Conservation (phyloP, 2,888 invertebrate species). For the Lobophora halterata region DNA sequence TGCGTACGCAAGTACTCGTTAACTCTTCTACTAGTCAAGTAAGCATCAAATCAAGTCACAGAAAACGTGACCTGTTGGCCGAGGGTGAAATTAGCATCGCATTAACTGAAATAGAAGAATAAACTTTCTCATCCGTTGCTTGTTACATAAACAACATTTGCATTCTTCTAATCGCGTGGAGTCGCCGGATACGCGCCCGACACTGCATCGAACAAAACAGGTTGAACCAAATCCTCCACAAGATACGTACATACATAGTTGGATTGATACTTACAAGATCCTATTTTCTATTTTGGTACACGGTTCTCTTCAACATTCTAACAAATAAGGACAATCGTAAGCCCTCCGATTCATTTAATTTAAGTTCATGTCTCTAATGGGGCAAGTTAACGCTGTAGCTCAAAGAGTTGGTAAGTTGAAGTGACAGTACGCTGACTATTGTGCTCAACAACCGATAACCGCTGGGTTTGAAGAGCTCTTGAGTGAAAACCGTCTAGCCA, state of each 20-base stretch:
- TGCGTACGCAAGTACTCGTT: too few relatives aligned
- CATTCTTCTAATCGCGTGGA: slow-evolving; percentile 2
- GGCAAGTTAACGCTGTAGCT: background rate
- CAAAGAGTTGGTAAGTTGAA: slow-evolving; percentile 6
- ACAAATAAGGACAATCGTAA: too few relatives aligned
- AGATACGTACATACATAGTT: too few relatives aligned
- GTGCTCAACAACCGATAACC: background rate
- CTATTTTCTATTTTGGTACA: too few relatives aligned
- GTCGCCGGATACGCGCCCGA: slow-evolving; percentile 14
- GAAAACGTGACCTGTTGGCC: slow-evolving; percentile 11
- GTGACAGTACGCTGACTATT: slow-evolving; percentile 3
- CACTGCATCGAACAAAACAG: slow-evolving; percentile 11
- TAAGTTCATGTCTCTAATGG: too few relatives aligned
- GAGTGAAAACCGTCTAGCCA: slow-evolving; percentile 8
- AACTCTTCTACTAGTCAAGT: too few relatives aligned
- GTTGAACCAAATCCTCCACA: slow-evolving; percentile 2
- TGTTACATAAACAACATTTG: slow-evolving; percentile 13
- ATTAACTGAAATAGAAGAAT: background rate
- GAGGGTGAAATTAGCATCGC: slow-evolving; percentile 4
- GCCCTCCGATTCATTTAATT: too few relatives aligned
- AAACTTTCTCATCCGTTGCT: slow-evolving; percentile 12
- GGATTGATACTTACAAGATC: too few relatives aligned
- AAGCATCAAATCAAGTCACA: slow-evolving; percentile 8
- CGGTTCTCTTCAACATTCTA: too few relatives aligned
- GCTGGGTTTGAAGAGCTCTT: slow-evolving; percentile 14